Base-by-base conservation (phyloP, 64 coral and sea anemone species). In the Montipora foliosa region DNA sequence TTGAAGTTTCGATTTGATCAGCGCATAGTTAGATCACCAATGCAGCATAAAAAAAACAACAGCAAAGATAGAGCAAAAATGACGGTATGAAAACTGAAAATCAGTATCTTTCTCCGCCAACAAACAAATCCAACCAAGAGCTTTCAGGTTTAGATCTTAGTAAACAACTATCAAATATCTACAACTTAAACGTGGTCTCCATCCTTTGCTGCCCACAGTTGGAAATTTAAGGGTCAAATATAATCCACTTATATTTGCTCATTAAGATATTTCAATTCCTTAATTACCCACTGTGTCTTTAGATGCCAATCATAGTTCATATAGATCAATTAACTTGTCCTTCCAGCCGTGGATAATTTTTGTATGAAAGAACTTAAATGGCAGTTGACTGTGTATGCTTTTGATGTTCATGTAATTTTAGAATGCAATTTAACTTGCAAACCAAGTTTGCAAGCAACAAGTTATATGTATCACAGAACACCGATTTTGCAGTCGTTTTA, bases 291-390 rank as follows among this genome's bases (percentile, higher is more conserved):
- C 20, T 71, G 67, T 71, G 67, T 71, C 67, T 17, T 71, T 71
- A 17, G 67, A 71, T 71, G 67, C 67, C 67, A 71, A 71, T 71
- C 67, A 71, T 71, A 71, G 67, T 71, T 71, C 67, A 71, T 71
- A 7, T 71, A 71, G 53, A 57, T 57, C 53, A 57, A 57, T 57
- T 57, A 57, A 57, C 53, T 57, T 11, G 67, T 71, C 67, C 67
- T 4, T 71, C 67, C 67, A 71, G 67, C 67, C 67, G 67, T 71
- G 5, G 67, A 71, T 71, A 71, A 71, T 5, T 71, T 71, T 71
- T 71, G 67, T 71, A 71, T 71, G 67, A 71, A 71, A 71, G 67
- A 71, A 71, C 67, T 71, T 13, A 71, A 29, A 71, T 71, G 67
- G 16, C 67, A 71, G 67, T 17, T 17, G 67, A 64, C 67, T 71